A percentile compares a stretch with the other conserved stretches of the same genome.
phyloP scores from a whole-genome alignment of 2,888 invertebrate species.

The Eristalinus aeneus region DNA sequence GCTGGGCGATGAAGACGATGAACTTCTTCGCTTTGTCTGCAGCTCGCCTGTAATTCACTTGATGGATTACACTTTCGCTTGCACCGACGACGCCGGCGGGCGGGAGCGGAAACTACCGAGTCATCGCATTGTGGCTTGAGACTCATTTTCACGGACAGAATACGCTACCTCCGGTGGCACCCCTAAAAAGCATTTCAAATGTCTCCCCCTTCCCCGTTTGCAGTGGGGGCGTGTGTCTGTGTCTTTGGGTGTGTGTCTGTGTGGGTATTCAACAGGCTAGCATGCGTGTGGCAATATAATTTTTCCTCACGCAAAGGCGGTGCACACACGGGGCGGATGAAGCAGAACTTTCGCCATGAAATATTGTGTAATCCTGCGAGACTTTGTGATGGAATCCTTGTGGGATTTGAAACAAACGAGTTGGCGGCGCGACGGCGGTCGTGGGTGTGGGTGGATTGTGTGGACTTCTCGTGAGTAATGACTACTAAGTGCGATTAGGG shows the following conservation, averaged over 20 bases:
- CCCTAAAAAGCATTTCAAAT: background rate
- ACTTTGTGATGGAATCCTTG: background rate
- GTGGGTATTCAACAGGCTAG: background rate
- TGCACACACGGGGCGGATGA: background rate
- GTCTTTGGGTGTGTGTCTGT: background rate
- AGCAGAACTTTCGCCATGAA: background rate
- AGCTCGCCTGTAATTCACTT: slow-evolving; percentile 6
- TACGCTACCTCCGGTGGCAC: background rate
- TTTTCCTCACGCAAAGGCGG: background rate
- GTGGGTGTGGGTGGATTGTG: background rate
- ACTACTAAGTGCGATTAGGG: background rate
- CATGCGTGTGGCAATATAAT: background rate
- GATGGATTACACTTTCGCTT: slow-evolving; percentile 40
- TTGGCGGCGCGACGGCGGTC: background rate
- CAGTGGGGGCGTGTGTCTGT: background rate
- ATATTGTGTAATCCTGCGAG: background rate
- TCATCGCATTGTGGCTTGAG: background rate
- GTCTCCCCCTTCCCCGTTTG: background rate
- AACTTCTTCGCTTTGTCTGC: background rate
- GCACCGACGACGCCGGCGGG: background rate
- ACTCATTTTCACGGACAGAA: background rate
- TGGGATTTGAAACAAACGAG: background rate
- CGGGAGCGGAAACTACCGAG: background rate
- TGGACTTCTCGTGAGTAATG: background rate
- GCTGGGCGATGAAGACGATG: background rate